Evolutionary conservation across 2,888 invertebrate genomes (phyloP).

Genomic region (Drymonia ruficornis): DNA sequence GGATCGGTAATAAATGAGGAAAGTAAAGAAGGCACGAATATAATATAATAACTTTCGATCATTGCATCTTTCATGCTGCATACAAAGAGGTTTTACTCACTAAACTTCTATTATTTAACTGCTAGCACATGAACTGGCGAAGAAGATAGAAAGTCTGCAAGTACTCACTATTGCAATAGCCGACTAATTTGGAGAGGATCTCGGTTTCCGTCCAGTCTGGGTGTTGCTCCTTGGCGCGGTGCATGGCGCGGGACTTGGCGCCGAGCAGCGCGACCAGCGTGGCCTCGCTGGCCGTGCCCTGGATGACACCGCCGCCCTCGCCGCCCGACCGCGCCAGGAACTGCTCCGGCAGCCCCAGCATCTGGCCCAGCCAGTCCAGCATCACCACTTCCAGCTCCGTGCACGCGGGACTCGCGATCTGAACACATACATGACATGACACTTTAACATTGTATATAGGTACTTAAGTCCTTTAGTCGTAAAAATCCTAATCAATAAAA

Average conservation of each 20-base stretch:
- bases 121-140: too few relatives aligned
- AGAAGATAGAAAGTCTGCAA: too few relatives aligned
- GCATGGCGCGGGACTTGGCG: conserved; percentile 91
- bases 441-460: not conserved
- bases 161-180: conserved; percentile 92
- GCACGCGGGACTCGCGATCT: conserved; percentile 97
- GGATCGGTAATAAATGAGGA: too few relatives aligned
- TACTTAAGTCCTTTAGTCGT: too few relatives aligned
- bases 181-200: conserved; percentile 92
- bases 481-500: too few relatives aligned
- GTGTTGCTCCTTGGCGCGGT: conserved; percentile 87
- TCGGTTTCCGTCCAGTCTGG: conserved; percentile 90
- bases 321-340: conserved; percentile 94
- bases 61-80: too few relatives aligned
- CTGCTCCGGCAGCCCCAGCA: conserved; percentile 93
- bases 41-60: too few relatives aligned
- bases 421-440: conserved; percentile 31
- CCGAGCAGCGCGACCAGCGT: conserved; percentile 96
- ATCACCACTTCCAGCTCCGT: conserved; percentile 98
- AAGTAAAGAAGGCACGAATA: too few relatives aligned
- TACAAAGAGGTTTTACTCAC: too few relatives aligned
- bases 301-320: conserved; percentile 95
- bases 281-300: conserved; percentile 98
- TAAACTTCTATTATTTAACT: too few relatives aligned
- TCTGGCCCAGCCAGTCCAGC: conserved; percentile 98